These are phyloP conservation scores for Lasiurus borealis DNA, from an alignment of 2,113 vertebrate genomes.

Conservation along the genomic window DNA sequence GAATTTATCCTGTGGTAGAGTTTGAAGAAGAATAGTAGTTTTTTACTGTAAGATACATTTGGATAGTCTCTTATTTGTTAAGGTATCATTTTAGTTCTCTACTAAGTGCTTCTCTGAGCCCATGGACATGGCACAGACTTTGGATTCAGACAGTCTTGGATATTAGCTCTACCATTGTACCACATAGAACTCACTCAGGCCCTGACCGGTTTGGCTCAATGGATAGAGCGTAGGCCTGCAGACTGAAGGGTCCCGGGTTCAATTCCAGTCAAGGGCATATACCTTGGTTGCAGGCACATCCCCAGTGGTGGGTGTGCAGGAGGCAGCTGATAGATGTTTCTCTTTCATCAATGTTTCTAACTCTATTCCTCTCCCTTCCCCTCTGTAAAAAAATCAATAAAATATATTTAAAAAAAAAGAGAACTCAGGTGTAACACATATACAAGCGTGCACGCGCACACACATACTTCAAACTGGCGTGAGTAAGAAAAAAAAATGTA, in stretches of 20 bases:
- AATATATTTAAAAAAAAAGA: too few relatives aligned
- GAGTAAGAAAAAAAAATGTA: not conserved
- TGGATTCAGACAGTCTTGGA: not conserved
- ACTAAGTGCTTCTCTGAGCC: not conserved
- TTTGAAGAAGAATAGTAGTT: conserved; percentile 45
- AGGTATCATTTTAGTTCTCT: not conserved
- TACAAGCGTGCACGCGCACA: too few relatives aligned
- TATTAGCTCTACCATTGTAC: not conserved
- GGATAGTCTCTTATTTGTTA: not conserved
- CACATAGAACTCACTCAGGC: not conserved
- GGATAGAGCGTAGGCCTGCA: too few relatives aligned
- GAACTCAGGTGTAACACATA: not conserved
- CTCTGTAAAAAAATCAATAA: too few relatives aligned
- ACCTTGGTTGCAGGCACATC: too few relatives aligned
- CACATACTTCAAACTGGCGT: not conserved
- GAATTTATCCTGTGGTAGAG: not conserved
- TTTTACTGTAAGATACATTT: not conserved
- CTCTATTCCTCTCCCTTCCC: too few relatives aligned
- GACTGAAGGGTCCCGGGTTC: too few relatives aligned
- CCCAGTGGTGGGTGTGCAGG: too few relatives aligned
- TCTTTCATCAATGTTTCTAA: too few relatives aligned
- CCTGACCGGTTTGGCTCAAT: too few relatives aligned
- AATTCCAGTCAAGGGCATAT: too few relatives aligned
- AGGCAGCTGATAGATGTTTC: too few relatives aligned
- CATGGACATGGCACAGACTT: not conserved